A percentile compares a stretch with the other conserved stretches of the same genome.
phyloP scores from a whole-genome alignment of 2,797 vertebrate genomes.

The Mus caroli region DNA sequence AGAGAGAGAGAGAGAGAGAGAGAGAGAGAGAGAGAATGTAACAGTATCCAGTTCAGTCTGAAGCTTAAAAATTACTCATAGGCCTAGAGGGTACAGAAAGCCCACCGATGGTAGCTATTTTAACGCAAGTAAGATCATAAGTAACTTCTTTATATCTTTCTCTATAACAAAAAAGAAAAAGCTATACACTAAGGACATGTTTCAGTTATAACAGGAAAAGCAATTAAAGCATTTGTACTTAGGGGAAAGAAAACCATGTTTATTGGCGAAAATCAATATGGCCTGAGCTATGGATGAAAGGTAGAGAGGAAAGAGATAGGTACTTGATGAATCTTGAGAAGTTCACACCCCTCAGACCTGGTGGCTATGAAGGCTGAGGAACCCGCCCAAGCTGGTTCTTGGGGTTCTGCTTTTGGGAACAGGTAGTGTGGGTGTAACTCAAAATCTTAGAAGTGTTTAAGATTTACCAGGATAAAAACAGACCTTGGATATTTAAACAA shows the following conservation, averaged over 20 bases:
- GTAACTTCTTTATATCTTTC: conserved; percentile 7
- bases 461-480: neutral
- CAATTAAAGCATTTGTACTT: conserved; percentile 5
- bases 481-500: neutral
- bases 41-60: conserved; percentile 40
- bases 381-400: neutral
- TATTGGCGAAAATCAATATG: neutral
- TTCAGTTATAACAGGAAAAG: conserved; percentile 19
- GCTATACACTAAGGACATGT: neutral
- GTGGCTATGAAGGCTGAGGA: neutral
- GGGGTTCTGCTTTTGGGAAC: neutral
- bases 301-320: neutral
- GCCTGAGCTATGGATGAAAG: neutral
- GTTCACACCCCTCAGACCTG: neutral
- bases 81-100: neutral
- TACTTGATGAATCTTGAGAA: neutral
- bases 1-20: too few species aligned
- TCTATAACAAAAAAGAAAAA: neutral
- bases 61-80: neutral
- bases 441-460: conserved; percentile 33
- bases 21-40: neutral
- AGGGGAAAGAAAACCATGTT: conserved; percentile 10
- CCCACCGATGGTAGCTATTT: neutral
- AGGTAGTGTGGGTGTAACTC: rapidly evolving
- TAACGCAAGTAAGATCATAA: neutral